Evolutionary conservation across 2,113 vertebrate genomes (phyloP), one percentile per base, ranked within the genome.

Genomic region (Trematomus loennbergii): DNA sequence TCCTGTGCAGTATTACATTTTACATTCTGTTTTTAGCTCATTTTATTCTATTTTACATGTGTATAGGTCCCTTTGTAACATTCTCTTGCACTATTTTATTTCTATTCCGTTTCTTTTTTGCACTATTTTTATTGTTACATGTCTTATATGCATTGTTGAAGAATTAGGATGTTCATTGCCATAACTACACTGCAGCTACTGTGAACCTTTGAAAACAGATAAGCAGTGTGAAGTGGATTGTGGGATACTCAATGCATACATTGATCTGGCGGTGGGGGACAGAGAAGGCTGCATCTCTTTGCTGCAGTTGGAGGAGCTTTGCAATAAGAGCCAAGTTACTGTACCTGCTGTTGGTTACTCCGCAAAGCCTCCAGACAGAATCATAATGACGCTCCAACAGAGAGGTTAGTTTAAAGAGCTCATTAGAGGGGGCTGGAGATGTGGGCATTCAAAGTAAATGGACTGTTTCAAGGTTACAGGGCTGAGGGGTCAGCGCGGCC

Each of bases 401-500:
- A 25, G 57, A 61, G 45, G 18, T 43, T 17, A 9, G 8, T 81
- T 81, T 82, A 53, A 75, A 74, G 55, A 45, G 59, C 79, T 82
- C 69, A 82, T 82, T 81, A 81, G 63, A 68, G 64, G 49, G 3
- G 8, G 48, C 62, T 72, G 33, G 60, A 33, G 60, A 61, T 62
- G 63, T 63, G 45, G 20, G 33, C 57, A 40, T 64, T 67, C 75
- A 75, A 67, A 55, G 8, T 54, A 45, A 57, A 61, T 61, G 25
- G 48, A 50, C 54, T 55, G 49, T 66, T 46, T 72, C 55, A 61
- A 29, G 50, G 71, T 54, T 50, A 63, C 11, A 17, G 22, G 77
- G 62, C 49, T 43, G 54, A 69, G 20, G 16, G 58, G 62, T 77
- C 62, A 57, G 43, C 54, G 4, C 1, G 1, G 20, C 36, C 0